These are phyloP conservation scores for Pachliopta kotzebuea DNA, from an alignment of 2,888 invertebrate genomes.

Conservation along the genomic window DNA sequence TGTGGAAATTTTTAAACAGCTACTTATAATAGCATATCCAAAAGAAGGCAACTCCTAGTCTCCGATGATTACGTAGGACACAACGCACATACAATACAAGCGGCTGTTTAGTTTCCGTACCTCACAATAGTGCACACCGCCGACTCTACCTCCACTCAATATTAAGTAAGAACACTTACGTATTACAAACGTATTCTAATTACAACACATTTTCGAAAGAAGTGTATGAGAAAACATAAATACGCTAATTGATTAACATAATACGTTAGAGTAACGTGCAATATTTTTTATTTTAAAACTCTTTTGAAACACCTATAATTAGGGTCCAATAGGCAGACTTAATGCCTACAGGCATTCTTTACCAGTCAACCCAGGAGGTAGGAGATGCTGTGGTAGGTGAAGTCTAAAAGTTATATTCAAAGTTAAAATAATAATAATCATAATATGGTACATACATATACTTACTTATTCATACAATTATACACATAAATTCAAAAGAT, in stretches of 20 bases:
- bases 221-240: conserved; percentile 12
- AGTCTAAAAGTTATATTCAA: no score
- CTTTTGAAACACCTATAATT: no score
- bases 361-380: no score
- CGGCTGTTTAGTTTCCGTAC: conserved; percentile 6
- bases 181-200: conserved; percentile 8
- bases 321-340: no score
- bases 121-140: conserved; percentile 19
- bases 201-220: conserved; percentile 19
- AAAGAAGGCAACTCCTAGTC: background rate
- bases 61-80: conserved; percentile 16
- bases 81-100: conserved; percentile 17
- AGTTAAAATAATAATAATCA: no score
- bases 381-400: no score
- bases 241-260: conserved; percentile 15
- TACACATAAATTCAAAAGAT: no score
- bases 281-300: no score
- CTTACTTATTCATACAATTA: no score
- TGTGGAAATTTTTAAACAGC: background rate
- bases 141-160: background rate
- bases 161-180: conserved; percentile 17
- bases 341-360: no score
- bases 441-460: no score
- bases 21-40: conserved; percentile 13
- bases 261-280: no score